Conservation (phyloP, 2,888 invertebrate species). For the Ptychoptera contaminata region DNA sequence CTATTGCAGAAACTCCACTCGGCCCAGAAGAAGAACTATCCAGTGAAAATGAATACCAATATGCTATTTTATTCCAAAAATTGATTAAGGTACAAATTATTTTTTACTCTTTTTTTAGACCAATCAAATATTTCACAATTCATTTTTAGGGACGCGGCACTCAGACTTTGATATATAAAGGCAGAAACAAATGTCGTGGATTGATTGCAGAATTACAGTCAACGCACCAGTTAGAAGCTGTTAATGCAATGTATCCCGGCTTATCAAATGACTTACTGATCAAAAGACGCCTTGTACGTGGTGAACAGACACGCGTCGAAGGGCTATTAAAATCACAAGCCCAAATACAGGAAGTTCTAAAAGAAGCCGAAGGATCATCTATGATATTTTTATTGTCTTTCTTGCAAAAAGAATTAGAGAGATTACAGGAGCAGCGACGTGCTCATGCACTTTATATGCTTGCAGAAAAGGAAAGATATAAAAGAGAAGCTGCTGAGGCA, state of each 20-base stretch:
- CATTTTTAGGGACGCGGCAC: conserved; percentile 42
- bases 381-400: conserved; percentile 57
- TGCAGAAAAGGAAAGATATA: conserved; percentile 58
- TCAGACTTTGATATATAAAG: conserved; percentile 57
- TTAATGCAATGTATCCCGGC: conserved; percentile 15
- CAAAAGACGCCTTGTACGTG: conserved; percentile 19
- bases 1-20: neutral
- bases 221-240: conserved; percentile 34
- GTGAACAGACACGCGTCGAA: conserved; percentile 21
- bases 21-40: conserved; percentile 17
- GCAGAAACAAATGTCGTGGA: conserved; percentile 49
- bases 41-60: conserved; percentile 34
- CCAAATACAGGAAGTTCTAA: conserved; percentile 43
- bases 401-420: conserved; percentile 53
- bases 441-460: conserved; percentile 64
- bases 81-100: conserved; percentile 32
- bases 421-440: conserved; percentile 60
- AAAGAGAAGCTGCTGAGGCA: conserved; percentile 65
- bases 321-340: conserved; percentile 18
- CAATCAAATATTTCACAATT: neutral
- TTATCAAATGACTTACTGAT: conserved; percentile 27
- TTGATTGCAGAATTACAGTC: conserved; percentile 55
- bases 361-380: conserved; percentile 53
- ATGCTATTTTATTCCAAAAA: conserved; percentile 45
- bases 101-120: neutral